Conservation (phyloP, 2,113 vertebrate genomes). For the Scatophagus argus region DNA sequence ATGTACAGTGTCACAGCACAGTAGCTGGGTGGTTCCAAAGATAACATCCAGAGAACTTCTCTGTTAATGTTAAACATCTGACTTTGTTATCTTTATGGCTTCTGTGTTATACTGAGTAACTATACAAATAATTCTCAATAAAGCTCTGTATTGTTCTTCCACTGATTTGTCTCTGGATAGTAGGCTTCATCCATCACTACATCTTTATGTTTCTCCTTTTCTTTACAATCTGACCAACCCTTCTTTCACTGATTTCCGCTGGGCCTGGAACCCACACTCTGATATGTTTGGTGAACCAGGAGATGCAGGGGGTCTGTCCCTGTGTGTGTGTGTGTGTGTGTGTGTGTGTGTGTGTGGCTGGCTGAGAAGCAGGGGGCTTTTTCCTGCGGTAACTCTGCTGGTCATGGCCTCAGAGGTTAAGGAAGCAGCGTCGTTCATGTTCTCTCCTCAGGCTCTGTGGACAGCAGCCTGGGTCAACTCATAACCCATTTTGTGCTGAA, state of each 20-base stretch:
- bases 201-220: background rate
- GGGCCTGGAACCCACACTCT: background rate
- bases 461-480: constrained; percentile 13
- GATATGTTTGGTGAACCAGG: constrained; percentile 11
- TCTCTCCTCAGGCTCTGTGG: constrained; percentile 17
- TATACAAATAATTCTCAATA: constrained; percentile 13
- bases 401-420: background rate
- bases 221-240: background rate
- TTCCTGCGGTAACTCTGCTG: background rate
- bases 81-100: background rate
- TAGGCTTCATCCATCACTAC: background rate
- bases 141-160: constrained; percentile 16
- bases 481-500: background rate
- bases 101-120: background rate
- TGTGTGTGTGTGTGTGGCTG: background rate
- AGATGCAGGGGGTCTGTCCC: constrained; percentile 12
- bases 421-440: background rate
- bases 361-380: background rate
- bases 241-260: constrained; percentile 11
- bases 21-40: background rate
- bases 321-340: background rate
- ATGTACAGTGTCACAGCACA: background rate
- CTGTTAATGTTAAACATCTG: background rate
- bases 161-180: background rate
- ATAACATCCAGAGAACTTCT: background rate